These are phyloP conservation scores for Montipora capitata DNA, from an alignment of 92 coral and sea anemone genomes.

Conservation along the genomic window DNA sequence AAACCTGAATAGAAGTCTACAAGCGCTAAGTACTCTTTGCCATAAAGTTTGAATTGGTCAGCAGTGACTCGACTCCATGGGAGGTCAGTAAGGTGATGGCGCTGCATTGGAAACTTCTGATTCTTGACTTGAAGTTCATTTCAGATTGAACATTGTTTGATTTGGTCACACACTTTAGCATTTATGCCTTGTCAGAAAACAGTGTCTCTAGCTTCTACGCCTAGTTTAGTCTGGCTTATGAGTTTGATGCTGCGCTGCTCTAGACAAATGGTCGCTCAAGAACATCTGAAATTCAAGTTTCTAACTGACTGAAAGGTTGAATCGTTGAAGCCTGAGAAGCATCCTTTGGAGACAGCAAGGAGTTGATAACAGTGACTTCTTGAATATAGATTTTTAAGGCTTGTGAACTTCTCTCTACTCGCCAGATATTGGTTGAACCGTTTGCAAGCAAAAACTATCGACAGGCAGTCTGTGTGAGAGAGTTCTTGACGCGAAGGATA, in stretches of 20 bases:
- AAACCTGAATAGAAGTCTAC: conserved; percentile 34
- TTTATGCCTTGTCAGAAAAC: too few relatives aligned
- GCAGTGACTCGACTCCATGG: conserved; percentile 56
- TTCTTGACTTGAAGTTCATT: not conserved
- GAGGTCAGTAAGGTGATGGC: conserved; percentile 35
- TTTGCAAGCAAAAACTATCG: too few relatives aligned
- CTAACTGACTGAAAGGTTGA: conserved; percentile 57
- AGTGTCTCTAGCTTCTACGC: too few relatives aligned
- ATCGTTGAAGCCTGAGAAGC: conserved; percentile 65
- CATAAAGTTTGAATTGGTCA: conserved; percentile 35
- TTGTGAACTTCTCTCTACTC: conserved; percentile 39
- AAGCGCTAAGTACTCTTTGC: conserved; percentile 13
- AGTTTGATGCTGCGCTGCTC: conserved; percentile 45
- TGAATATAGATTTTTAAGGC: conserved; percentile 46
- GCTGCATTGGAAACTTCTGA: conserved; percentile 44
- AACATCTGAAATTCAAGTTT: conserved; percentile 73
- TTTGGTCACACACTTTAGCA: too few relatives aligned
- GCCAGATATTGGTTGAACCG: conserved; percentile 53
- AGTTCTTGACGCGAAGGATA: not conserved
- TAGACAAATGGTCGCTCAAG: conserved; percentile 66
- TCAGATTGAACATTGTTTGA: too few relatives aligned
- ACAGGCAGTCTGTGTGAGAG: too few relatives aligned
- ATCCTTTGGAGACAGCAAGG: conserved; percentile 61
- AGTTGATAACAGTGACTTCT: conserved; percentile 30
- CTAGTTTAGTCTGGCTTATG: conserved; percentile 17